Percentiles rank a stretch among this genome's conserved stretches.
phyloP scores from a whole-genome alignment of 1,140 invertebrate species.

The Centruroides vittatus region DNA sequence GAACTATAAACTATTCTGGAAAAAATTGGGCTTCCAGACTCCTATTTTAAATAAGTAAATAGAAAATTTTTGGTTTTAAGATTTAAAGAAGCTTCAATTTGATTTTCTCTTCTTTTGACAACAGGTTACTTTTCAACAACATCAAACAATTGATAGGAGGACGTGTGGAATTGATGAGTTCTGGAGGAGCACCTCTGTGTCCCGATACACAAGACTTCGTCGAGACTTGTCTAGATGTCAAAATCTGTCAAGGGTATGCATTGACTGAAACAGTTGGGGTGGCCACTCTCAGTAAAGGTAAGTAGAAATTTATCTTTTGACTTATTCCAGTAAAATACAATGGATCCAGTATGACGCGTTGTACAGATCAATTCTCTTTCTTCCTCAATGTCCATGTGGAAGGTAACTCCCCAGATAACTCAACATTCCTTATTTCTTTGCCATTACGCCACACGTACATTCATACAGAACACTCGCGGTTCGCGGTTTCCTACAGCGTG shows the following conservation, averaged over 20 bases:
- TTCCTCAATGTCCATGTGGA: too few species aligned
- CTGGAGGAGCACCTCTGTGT: constrained; percentile 88
- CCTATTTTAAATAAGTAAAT: constrained; percentile 13
- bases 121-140: constrained; percentile 47
- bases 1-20: constrained; percentile 25
- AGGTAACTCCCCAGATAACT: too few species aligned
- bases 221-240: constrained; percentile 78
- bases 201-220: constrained; percentile 91
- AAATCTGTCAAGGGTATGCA: constrained; percentile 72
- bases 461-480: too few species aligned
- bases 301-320: not conserved
- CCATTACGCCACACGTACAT: too few species aligned
- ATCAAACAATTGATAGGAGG: constrained; percentile 74
- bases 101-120: too few species aligned
- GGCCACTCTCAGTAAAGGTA: constrained; percentile 25
- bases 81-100: too few species aligned
- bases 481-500: too few species aligned
- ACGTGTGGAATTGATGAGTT: constrained; percentile 64
- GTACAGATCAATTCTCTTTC: too few species aligned
- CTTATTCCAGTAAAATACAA: too few species aligned
- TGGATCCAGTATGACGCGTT: too few species aligned
- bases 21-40: constrained; percentile 14
- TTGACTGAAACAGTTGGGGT: constrained; percentile 8
- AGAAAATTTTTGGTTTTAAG: not conserved
- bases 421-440: too few species aligned